A percentile compares a stretch with the other conserved stretches of the same genome.
These are phyloP conservation scores for Drosophila aff. DNA, from an alignment of 1,140 invertebrate species.

Conservation along the genomic window DNA sequence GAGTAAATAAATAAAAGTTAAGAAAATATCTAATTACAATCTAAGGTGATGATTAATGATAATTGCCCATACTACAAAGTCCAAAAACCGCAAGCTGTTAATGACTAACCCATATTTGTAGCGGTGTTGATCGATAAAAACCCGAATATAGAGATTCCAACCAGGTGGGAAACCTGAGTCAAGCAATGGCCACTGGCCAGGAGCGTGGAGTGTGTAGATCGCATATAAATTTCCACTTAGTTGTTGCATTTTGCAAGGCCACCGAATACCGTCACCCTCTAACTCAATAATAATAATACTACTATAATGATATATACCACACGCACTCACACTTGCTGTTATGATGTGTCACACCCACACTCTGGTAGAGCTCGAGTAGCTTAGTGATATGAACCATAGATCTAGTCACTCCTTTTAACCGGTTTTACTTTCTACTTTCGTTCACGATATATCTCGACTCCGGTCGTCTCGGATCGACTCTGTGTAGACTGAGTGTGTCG, in stretches of 20 bases:
- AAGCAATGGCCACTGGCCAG: conserved; percentile 23
- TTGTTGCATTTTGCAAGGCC: conserved; percentile 32
- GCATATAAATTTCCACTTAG: conserved; percentile 43
- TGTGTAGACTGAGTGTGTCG: conserved; percentile 58
- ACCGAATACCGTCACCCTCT: conserved; percentile 16
- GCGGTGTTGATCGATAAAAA: conserved; percentile 4
- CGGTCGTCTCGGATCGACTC: conserved; percentile 14
- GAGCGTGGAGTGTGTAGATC: conserved; percentile 36
- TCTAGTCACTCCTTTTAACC: conserved; percentile 45
- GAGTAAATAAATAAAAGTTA: no score
- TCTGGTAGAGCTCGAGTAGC: conserved; percentile 26
- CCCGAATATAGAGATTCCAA: conserved; percentile 1
- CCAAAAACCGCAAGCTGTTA: conserved; percentile 15
- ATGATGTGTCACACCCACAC: conserved; percentile 19
- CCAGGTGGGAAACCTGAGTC: neutral
- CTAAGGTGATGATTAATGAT: conserved; percentile 22
- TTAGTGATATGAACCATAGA: conserved; percentile 20
- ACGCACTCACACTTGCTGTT: conserved; percentile 12
- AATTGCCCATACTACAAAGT: conserved; percentile 20
- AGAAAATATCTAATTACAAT: conserved; percentile 1
- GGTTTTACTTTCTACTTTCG: conserved; percentile 67
- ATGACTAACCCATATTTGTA: conserved; percentile 38
- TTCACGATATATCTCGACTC: conserved; percentile 35
- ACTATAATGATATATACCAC: neutral
- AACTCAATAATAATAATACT: neutral